Conservation (phyloP, 2,888 invertebrate genomes). For the Syrphus vitripennis region DNA sequence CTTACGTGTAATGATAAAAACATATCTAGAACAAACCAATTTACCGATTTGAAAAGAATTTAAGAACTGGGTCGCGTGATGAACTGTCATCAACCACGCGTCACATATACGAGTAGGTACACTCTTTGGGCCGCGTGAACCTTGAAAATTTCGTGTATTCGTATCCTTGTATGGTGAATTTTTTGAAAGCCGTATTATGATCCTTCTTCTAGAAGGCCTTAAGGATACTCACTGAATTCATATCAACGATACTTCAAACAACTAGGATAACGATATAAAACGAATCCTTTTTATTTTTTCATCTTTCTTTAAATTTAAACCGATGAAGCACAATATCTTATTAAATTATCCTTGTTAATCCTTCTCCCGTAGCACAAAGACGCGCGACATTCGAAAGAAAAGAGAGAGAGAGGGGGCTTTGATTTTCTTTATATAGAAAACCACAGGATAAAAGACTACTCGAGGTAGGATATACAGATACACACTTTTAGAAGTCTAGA, state of each 20-base stretch:
- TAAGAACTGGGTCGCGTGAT: conserved; percentile 57
- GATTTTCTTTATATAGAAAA: conserved; percentile 2
- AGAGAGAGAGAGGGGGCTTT: background rate
- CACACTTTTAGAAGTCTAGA: conserved; percentile 10
- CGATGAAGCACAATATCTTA: conserved; percentile 38
- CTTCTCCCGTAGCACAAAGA: background rate
- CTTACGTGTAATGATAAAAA: conserved; percentile 53
- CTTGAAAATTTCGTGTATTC: conserved; percentile 30
- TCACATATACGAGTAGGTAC: too few relatives aligned
- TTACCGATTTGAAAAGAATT: conserved; percentile 60
- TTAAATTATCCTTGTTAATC: conserved; percentile 53
- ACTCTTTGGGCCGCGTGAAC: background rate
- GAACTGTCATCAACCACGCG: conserved; percentile 7
- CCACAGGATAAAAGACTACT: conserved; percentile 14
- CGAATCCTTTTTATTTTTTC: background rate
- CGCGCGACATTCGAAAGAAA: background rate
- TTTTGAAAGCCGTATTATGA: background rate
- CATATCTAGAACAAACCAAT: conserved; percentile 67
- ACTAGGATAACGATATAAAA: background rate
- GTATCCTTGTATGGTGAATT: background rate
- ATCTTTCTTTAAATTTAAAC: conserved; percentile 5
- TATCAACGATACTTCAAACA: background rate
- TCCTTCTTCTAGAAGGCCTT: background rate
- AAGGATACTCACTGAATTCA: conserved; percentile 42
- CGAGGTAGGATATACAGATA: background rate